Conservation (phyloP, 2,113 vertebrate genomes). For the Hippopotamus amphibius region DNA sequence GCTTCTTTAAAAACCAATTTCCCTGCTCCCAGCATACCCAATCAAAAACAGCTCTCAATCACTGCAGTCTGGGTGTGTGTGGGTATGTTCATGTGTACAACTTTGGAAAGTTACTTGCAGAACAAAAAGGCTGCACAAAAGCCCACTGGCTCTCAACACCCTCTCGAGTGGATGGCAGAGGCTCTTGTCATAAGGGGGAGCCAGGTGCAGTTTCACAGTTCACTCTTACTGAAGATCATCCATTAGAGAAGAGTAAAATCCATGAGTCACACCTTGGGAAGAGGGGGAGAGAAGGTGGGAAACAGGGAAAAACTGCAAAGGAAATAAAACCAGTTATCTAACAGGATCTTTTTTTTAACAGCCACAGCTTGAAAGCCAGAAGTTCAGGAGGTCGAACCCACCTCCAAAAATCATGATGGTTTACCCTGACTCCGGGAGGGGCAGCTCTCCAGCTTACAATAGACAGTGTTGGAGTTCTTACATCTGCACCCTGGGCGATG, state of each 20-base stretch:
- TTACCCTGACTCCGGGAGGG: conserved; percentile 91
- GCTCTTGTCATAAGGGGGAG: conserved; percentile 87
- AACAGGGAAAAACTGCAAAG: conserved; percentile 78
- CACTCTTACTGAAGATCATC: conserved; percentile 80
- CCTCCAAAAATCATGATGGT: conserved; percentile 92
- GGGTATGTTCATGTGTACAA: conserved; percentile 70
- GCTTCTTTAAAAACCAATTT: conserved; percentile 73
- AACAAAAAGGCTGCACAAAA: conserved; percentile 79
- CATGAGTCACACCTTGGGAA: conserved; percentile 68
- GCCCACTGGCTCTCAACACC: conserved; percentile 22
- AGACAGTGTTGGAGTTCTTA: conserved; percentile 99
- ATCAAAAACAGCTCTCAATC: not conserved
- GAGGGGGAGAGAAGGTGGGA: conserved; percentile 65
- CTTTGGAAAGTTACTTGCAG: conserved; percentile 89
- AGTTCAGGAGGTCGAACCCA: conserved; percentile 75
- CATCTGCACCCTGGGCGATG: conserved; percentile 97
- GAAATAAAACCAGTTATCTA: conserved; percentile 43
- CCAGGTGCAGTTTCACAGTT: conserved; percentile 83
- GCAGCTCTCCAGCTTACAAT: conserved; percentile 98
- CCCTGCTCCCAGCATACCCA: conserved; percentile 33
- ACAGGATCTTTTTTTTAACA: conserved; percentile 50
- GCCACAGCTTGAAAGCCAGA: conserved; percentile 85
- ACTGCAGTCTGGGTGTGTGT: conserved; percentile 55
- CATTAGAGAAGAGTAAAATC: conserved; percentile 46
- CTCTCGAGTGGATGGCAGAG: conserved; percentile 69